Percentiles rank a stretch among this genome's conserved stretches.
These are phyloP conservation scores for Acropora tenuis DNA, from an alignment of 64 coral and sea anemone genomes.

Conservation along the genomic window DNA sequence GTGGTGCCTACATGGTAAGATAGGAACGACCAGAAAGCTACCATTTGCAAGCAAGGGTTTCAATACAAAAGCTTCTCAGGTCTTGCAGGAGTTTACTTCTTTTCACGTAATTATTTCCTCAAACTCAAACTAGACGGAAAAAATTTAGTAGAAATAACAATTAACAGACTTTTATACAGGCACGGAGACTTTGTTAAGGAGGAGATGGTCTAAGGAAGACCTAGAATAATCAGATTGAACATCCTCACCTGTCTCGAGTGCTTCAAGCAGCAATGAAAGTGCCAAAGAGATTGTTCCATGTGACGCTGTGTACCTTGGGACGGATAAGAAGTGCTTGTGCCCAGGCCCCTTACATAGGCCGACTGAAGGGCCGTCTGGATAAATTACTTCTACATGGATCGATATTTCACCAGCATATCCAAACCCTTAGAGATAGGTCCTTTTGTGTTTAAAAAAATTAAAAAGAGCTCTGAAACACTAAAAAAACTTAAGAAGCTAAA, in stretches of 20 bases:
- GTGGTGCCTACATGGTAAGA: not conserved
- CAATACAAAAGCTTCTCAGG: not conserved
- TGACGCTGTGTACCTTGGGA: slow-evolving; percentile 59
- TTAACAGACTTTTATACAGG: not conserved
- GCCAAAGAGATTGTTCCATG: slow-evolving; percentile 71
- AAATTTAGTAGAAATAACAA: not conserved
- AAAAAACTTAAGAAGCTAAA: no score
- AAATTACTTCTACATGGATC: no score
- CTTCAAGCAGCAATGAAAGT: slow-evolving; percentile 69
- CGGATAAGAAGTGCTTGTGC: not conserved
- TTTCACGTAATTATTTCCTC: not conserved
- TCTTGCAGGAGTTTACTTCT: not conserved
- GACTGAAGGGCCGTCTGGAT: not conserved
- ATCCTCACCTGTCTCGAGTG: slow-evolving; percentile 53
- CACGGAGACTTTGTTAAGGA: not conserved
- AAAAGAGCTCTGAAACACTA: no score
- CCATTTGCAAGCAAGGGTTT: not conserved
- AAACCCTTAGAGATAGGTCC: no score
- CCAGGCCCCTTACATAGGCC: not conserved
- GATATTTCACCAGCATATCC: no score
- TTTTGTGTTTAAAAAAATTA: no score
- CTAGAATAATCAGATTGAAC: slow-evolving; percentile 30
- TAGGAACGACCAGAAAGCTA: not conserved
- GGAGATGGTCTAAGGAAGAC: slow-evolving; percentile 49
- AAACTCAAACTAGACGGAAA: not conserved